Percentiles rank a stretch among this genome's conserved stretches.
Evolutionary conservation across 1,140 invertebrate species (phyloP).

Genomic region (Drosophila bipectinata): DNA sequence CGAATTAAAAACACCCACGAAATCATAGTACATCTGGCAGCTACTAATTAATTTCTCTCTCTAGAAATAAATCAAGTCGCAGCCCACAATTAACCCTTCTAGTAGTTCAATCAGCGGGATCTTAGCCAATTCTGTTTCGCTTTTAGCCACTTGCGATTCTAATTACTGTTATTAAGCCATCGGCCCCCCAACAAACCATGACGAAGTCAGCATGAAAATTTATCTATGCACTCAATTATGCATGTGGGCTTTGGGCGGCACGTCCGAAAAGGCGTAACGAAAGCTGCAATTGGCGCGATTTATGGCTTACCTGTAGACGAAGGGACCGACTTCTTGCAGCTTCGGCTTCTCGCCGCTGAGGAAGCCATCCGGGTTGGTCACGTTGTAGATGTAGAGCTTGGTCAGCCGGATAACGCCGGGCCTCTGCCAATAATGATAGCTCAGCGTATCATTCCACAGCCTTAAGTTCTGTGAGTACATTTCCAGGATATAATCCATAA

Average conservation of each 20-base stretch:
- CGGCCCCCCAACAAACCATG: slow-evolving; percentile 58
- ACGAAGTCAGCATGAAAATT: slow-evolving; percentile 59
- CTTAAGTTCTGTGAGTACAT: slow-evolving; percentile 88
- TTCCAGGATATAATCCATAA: not conserved
- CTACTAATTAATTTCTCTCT: not conserved
- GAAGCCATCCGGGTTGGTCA: slow-evolving; percentile 93
- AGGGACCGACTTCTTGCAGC: slow-evolving; percentile 92
- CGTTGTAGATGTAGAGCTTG: slow-evolving; percentile 95
- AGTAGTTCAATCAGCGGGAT: slow-evolving; percentile 16
- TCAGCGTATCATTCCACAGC: slow-evolving; percentile 92
- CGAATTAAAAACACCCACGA: not conserved
- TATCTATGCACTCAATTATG: slow-evolving; percentile 24
- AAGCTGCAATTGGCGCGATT: slow-evolving; percentile 38
- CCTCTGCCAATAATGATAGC: slow-evolving; percentile 96
- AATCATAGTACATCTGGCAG: not conserved
- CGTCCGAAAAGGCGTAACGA: slow-evolving; percentile 55
- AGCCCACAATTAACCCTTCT: slow-evolving; percentile 18
- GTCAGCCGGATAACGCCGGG: slow-evolving; percentile 94
- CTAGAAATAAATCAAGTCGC: slow-evolving; percentile 5
- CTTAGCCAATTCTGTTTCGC: slow-evolving; percentile 29
- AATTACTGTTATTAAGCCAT: slow-evolving; percentile 64
- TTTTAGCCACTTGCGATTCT: slow-evolving; percentile 54
- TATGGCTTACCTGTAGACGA: slow-evolving; percentile 90
- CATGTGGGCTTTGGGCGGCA: slow-evolving; percentile 8
- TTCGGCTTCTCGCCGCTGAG: slow-evolving; percentile 92